These are phyloP conservation scores for Anguilla pacifica DNA, from an alignment of 2,797 vertebrate genomes.

Conservation along the genomic window DNA sequence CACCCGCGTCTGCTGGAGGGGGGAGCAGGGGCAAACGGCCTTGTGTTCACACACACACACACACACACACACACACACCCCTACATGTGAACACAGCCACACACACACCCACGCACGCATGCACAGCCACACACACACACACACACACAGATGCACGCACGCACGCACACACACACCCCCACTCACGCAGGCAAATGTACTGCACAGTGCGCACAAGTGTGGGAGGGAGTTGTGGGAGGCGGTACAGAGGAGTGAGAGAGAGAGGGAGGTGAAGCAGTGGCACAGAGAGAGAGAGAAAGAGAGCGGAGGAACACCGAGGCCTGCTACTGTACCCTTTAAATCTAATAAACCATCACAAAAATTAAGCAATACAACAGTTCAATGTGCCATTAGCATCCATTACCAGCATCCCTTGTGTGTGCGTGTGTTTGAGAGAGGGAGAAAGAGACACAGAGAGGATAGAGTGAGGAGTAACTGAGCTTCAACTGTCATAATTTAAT, in stretches of 20 bases:
- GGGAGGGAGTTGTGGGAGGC: slow-evolving; percentile 33
- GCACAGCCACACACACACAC: slow-evolving; percentile 1
- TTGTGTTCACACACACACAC: neutral
- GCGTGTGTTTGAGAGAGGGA: neutral
- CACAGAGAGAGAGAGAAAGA: neutral
- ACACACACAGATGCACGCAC: neutral
- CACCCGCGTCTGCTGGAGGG: neutral
- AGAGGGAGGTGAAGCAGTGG: slow-evolving; percentile 32
- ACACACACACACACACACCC: neutral
- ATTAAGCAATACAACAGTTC: neutral
- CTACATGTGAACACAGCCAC: slow-evolving; percentile 23
- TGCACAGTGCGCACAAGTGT: slow-evolving; percentile 15
- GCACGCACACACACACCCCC: slow-evolving; percentile 24
- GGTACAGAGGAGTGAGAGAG: too few relatives aligned
- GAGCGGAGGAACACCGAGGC: neutral
- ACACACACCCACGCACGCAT: slow-evolving; percentile 11
- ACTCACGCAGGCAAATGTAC: neutral
- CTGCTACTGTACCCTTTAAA: neutral
- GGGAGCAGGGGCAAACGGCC: neutral
- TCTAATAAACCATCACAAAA: neutral
- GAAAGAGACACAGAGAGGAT: neutral
- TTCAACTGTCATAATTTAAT: neutral
- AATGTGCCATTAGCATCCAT: neutral
- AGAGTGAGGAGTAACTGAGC: neutral
- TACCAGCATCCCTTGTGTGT: neutral